Percentiles rank a stretch among this genome's conserved stretches.
phyloP scores from a whole-genome alignment of 1,140 invertebrate species.

The Drosophila grimshawi region DNA sequence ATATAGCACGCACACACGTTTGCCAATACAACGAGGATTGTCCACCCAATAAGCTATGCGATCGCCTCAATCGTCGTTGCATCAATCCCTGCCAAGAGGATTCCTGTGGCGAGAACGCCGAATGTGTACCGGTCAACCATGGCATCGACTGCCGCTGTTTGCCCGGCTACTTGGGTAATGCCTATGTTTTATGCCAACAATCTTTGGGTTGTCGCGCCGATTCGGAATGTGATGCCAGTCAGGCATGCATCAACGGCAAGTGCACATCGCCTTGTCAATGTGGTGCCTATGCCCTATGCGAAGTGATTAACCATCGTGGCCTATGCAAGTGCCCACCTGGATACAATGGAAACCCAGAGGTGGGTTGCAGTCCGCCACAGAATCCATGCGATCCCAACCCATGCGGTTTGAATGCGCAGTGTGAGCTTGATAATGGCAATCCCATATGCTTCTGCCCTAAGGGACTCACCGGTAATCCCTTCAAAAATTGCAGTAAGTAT shows the following conservation, averaged over 20 bases:
- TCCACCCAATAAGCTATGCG: constrained; percentile 91
- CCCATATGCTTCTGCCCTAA: constrained; percentile 95
- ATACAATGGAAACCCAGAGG: constrained; percentile 89
- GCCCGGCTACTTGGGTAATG: constrained; percentile 91
- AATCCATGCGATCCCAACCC: constrained; percentile 93
- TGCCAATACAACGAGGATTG: constrained; percentile 96
- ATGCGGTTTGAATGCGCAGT: constrained; percentile 92
- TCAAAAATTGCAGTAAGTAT: constrained; percentile 94
- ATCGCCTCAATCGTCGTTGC: constrained; percentile 92
- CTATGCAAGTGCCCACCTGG: constrained; percentile 91
- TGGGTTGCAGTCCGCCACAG: constrained; percentile 87
- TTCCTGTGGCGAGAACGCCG: constrained; percentile 93
- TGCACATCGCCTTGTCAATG: constrained; percentile 91
- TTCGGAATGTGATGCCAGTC: constrained; percentile 88
- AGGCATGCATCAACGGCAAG: constrained; percentile 90
- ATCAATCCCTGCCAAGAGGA: constrained; percentile 93
- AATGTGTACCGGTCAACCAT: constrained; percentile 91
- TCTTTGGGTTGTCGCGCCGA: constrained; percentile 89
- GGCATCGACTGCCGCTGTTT: constrained; percentile 91
- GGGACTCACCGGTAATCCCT: constrained; percentile 95
- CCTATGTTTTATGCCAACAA: constrained; percentile 89
- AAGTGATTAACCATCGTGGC: constrained; percentile 90
- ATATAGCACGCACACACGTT: constrained; percentile 87
- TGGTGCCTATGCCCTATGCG: constrained; percentile 90
- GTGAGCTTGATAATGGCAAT: constrained; percentile 93